Evolutionary conservation across 2,888 invertebrate species (phyloP).

Genomic region (Ctena decussata): DNA sequence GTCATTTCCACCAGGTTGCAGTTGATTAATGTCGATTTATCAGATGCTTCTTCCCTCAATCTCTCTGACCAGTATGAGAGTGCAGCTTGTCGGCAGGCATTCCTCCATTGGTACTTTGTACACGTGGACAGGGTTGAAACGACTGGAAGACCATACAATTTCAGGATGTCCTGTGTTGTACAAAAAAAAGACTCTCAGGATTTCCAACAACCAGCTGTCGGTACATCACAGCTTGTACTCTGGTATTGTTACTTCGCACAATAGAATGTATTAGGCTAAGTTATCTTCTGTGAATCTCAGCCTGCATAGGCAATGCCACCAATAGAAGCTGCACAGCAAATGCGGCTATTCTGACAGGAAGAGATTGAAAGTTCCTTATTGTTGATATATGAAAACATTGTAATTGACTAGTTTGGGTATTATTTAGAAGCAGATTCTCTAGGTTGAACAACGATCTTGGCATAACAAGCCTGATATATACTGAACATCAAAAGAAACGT

Average conservation of each 20-base stretch:
- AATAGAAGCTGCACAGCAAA: not conserved
- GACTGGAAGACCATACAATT: not conserved
- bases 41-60: not conserved
- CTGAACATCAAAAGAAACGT: no score
- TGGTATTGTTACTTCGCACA: not conserved
- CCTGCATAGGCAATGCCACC: not conserved
- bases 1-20: not conserved
- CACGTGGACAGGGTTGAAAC: not conserved
- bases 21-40: not conserved
- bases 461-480: not conserved
- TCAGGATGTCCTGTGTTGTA: not conserved
- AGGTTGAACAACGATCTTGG: not conserved
- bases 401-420: not conserved
- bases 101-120: not conserved
- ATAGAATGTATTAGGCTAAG: not conserved
- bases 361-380: not conserved
- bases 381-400: not conserved
- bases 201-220: not conserved
- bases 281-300: not conserved
- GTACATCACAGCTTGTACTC: not conserved
- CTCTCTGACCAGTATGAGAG: not conserved
- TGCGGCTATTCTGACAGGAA: not conserved
- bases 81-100: not conserved
- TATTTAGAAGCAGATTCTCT: not conserved
- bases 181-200: not conserved